A percentile compares a stretch with the other conserved stretches of the same genome.
These are phyloP conservation scores for Nothobranchius kuhntae DNA, from an alignment of 2,113 vertebrate species.

Conservation along the genomic window DNA sequence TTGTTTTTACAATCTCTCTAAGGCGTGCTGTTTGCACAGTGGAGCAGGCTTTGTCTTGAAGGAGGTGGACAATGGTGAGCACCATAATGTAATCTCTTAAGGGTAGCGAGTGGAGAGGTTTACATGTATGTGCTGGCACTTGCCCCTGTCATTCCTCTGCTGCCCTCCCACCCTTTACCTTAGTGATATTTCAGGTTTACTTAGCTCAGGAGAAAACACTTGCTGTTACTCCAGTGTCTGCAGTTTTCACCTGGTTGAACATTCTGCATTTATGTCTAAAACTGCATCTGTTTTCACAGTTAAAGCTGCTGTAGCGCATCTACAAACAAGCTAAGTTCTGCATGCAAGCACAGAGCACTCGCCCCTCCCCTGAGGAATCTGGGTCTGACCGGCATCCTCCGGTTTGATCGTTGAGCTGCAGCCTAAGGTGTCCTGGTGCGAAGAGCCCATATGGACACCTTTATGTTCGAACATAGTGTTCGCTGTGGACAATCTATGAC, in stretches of 20 bases:
- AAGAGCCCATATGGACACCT: too few relatives aligned
- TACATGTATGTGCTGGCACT: constrained; percentile 68
- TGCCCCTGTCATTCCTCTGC: constrained; percentile 54
- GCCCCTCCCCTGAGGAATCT: too few relatives aligned
- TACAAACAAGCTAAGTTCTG: too few relatives aligned
- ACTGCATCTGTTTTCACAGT: constrained; percentile 6
- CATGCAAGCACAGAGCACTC: too few relatives aligned
- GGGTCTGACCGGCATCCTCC: too few relatives aligned
- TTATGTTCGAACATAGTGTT: too few relatives aligned
- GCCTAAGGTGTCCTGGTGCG: too few relatives aligned
- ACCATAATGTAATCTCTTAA: constrained; percentile 72
- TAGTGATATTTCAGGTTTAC: constrained; percentile 60
- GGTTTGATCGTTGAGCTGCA: too few relatives aligned
- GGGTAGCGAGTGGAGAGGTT: constrained; percentile 59
- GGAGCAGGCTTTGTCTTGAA: constrained; percentile 71
- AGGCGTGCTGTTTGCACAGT: constrained; percentile 70
- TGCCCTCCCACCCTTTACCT: constrained; percentile 38
- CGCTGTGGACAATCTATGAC: too few relatives aligned
- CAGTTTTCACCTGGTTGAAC: constrained; percentile 57
- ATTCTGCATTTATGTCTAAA: constrained; percentile 42
- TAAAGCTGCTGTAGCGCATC: too few relatives aligned
- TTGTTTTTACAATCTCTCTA: constrained; percentile 76
- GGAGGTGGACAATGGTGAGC: constrained; percentile 57
- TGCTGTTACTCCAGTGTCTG: constrained; percentile 57
- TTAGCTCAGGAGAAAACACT: constrained; percentile 51